A percentile compares a stretch with the other conserved stretches of the same genome.
Evolutionary conservation across 1,140 invertebrate species (phyloP).

Genomic region (Reticulitermes speratus): DNA sequence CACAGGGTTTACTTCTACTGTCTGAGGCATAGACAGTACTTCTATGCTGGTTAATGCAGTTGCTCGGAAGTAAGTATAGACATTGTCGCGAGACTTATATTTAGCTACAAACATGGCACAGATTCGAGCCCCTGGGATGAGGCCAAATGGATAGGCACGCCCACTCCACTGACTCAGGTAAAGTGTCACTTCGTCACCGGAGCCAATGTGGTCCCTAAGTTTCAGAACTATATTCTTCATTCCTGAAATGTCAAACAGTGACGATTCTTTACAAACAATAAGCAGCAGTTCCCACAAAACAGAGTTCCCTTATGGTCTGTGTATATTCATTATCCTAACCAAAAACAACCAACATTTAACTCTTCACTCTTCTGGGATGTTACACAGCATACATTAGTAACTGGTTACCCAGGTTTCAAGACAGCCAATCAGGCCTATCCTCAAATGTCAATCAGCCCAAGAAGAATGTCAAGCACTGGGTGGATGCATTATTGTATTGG

Average conservation of each 20-base stretch:
- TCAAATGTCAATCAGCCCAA: no score
- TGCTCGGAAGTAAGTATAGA: background rate
- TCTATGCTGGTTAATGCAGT: background rate
- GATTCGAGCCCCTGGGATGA: background rate
- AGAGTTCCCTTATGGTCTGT: no score
- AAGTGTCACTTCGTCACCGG: background rate
- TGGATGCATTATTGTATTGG: no score
- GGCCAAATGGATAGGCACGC: background rate
- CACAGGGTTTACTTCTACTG: background rate
- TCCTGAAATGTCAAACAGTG: background rate
- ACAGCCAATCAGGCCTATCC: no score
- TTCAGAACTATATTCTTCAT: conserved; percentile 3
- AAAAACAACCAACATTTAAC: no score
- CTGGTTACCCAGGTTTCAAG: no score
- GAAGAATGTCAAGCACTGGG: no score
- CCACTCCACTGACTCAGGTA: background rate
- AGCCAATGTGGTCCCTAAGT: background rate
- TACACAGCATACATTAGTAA: no score
- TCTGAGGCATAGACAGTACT: background rate
- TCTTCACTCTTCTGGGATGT: no score
- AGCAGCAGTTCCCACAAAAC: no score
- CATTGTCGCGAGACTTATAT: background rate
- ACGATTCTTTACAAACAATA: no score
- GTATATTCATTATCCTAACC: no score
- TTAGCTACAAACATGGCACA: background rate